Evolutionary conservation across 64 coral and sea anemone genomes (phyloP), one percentile per base, ranked within the genome.

Genomic region (Porites australiensis): DNA sequence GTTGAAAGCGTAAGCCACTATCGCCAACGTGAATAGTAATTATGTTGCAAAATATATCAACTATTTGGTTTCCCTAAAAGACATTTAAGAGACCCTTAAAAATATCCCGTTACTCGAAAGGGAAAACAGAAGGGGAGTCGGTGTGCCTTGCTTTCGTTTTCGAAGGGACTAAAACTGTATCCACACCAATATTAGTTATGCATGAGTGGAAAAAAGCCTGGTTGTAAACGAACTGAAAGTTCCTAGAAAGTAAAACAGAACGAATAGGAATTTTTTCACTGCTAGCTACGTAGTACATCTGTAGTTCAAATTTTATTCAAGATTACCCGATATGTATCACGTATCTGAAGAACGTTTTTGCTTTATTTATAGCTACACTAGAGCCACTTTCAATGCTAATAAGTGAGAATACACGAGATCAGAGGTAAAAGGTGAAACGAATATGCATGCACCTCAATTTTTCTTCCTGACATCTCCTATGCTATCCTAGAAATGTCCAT

Each of bases 11-110:
- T 11, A 79, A 11, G 7, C 50, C 50, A n/a, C 77, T 19, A 79
- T 3, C 20, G n/a, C 22, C 71, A 79, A 37, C 4, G n/a, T 79
- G 77, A 79, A 79, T 79, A 58, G 77, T 79, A 79, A 77, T 79
- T 8, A 79, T 11, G 5, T 54, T 79, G 13, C n/a, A 4, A 8
- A 37, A 37, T 37, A 37, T 37, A 37, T 37, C 57, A 58, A 1
- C 19, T 11, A 2, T 13, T 47, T 27, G 19, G 16, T 6, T 84
- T 69, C 53, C 16, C 27, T 37, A 37, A 37, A 37, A 37, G 27
- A 37, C 27, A 37, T 0, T 37, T 37, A 37, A 37, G 27, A 37
- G 27, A 37, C 27, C 27, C 27, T 37, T 37, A 37, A 37, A 37
- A 37, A 37, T 37, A 37, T 37, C 27, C 27, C 27, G 27, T 37